Percentiles rank a stretch among this genome's conserved stretches.
phyloP scores from a whole-genome alignment of 1,140 invertebrate species.

The Sitophilus oryzae region DNA sequence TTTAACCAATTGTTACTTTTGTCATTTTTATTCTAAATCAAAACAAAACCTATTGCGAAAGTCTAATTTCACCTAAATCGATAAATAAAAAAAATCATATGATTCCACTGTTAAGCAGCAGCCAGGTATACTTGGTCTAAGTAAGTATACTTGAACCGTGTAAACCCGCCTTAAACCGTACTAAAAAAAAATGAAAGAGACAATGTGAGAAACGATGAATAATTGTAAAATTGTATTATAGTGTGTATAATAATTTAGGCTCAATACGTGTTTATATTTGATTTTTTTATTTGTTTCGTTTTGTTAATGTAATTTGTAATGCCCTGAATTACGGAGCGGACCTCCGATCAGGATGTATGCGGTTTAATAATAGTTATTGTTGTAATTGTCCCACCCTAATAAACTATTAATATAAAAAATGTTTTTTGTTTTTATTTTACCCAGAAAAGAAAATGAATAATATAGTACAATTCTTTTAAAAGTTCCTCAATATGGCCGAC shows the following conservation, averaged over 20 bases:
- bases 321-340: slow-evolving; percentile 32
- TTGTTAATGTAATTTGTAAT: slow-evolving; percentile 43
- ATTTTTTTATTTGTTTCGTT: slow-evolving; percentile 37
- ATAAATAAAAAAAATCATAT: no score
- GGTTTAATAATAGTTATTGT: slow-evolving; percentile 41
- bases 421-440: neutral
- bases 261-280: slow-evolving; percentile 32
- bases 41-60: no score
- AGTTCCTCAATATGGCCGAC: no score
- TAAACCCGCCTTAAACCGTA: slow-evolving; percentile 22
- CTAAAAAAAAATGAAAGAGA: slow-evolving; percentile 2
- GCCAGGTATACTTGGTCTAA: no score
- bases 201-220: no score
- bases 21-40: no score
- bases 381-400: slow-evolving; percentile 44
- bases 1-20: no score
- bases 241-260: slow-evolving; percentile 40
- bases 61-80: no score
- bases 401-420: slow-evolving; percentile 38
- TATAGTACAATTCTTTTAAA: neutral
- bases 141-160: no score
- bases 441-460: neutral
- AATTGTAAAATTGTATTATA: slow-evolving; percentile 43
- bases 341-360: slow-evolving; percentile 37
- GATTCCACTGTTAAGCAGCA: no score